Evolutionary conservation across 1,140 invertebrate genomes (phyloP).

Genomic region (Anastatus disparis): DNA sequence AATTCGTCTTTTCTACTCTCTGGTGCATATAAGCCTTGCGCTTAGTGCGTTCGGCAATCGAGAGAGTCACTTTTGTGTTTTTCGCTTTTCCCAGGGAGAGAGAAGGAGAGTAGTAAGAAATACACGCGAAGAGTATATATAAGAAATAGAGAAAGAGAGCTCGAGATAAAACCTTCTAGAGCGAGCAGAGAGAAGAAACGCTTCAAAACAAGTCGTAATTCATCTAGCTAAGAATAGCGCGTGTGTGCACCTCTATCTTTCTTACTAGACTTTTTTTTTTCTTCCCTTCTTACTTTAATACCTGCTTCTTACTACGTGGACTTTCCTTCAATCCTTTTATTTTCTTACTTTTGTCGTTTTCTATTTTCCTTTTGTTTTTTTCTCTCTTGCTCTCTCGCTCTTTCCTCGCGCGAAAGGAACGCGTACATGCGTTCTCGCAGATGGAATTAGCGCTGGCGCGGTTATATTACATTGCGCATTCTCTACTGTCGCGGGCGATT

Average conservation of each 20-base stretch:
- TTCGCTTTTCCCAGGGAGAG: constrained; percentile 20
- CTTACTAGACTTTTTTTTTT: background rate
- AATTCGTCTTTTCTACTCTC: constrained; percentile 28
- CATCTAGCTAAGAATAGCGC: constrained; percentile 44
- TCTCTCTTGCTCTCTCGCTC: background rate
- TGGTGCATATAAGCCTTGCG: too few species aligned
- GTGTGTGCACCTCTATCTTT: constrained; percentile 7
- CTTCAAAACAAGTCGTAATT: constrained; percentile 47
- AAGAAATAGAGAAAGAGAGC: constrained; percentile 32
- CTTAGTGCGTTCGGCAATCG: constrained; percentile 13
- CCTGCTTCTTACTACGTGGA: background rate
- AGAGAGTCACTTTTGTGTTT: constrained; percentile 13
- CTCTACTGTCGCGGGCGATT: too few species aligned
- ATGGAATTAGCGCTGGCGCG: too few species aligned
- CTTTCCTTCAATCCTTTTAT: constrained; percentile 1
- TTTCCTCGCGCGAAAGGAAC: too few species aligned
- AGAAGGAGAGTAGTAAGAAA: background rate
- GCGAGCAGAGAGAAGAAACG: too few species aligned
- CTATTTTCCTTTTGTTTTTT: background rate
- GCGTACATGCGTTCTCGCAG: too few species aligned
- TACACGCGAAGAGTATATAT: too few species aligned
- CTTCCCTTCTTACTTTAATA: constrained; percentile 2
- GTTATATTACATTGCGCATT: too few species aligned
- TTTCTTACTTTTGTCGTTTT: background rate
- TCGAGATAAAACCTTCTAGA: too few species aligned